These are phyloP conservation scores for Oxyruncus cristatus DNA, from an alignment of 2,113 vertebrate genomes.

Conservation along the genomic window DNA sequence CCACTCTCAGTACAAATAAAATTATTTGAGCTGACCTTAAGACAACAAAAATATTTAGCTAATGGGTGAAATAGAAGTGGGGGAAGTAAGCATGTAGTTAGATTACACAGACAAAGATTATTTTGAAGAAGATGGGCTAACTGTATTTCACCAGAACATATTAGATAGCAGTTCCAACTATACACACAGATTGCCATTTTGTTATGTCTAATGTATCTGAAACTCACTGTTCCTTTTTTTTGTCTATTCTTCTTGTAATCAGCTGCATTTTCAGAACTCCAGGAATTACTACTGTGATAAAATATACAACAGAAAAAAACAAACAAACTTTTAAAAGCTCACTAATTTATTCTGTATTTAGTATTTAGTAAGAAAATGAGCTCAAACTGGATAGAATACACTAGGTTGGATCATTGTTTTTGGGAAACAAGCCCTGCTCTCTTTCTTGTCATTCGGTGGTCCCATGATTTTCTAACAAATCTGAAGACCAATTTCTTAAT, in stretches of 20 bases:
- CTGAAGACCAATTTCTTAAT: not conserved
- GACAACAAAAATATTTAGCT: not conserved
- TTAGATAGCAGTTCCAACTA: not conserved
- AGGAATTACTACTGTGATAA: constrained; percentile 11
- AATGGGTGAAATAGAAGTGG: not conserved
- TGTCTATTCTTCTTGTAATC: not conserved
- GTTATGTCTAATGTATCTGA: not conserved
- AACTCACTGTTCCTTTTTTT: constrained; percentile 60
- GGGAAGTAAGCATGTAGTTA: not conserved
- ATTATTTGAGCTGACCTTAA: not conserved
- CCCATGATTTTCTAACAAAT: not conserved
- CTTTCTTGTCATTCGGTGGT: not conserved
- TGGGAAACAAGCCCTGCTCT: accelerated
- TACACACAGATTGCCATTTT: not conserved
- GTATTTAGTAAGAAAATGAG: not conserved
- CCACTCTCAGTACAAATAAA: not conserved
- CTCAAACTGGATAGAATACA: not conserved
- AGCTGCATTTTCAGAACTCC: constrained; percentile 12
- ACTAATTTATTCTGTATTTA: not conserved
- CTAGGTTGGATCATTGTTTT: not conserved
- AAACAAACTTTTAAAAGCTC: not conserved
- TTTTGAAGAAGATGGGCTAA: not conserved
- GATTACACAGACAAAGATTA: not conserved
- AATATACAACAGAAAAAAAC: constrained; percentile 11
- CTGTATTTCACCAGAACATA: not conserved